Base-by-base conservation (phyloP, 2,888 invertebrate species). In the Aphidius colemani region DNA sequence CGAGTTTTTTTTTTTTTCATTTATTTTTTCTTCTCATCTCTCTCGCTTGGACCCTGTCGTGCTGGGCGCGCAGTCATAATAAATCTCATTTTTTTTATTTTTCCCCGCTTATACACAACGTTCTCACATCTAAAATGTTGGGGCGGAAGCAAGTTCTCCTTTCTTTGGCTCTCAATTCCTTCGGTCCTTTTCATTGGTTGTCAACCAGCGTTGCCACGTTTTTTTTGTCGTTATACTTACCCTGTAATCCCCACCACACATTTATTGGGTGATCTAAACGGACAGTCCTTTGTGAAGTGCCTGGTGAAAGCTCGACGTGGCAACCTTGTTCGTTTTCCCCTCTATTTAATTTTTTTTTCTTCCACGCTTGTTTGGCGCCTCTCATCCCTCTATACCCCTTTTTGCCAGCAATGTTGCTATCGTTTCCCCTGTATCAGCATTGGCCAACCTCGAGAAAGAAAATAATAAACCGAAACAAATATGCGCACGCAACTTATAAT, bases 221-320 rank as follows among this genome's bases (percentile, higher is more conserved):
- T 69, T 64, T 69, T 30, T 64, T 69, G 70, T 70, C 71, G 71
- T 69, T 70, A 72, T 71, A 71, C 67, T 71, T 68, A 77, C 77
- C 79, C 79, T 78, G 80, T 78, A 78, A 79, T 78, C 75, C 75
- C 79, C 73, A 74, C 76, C 67, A 41, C 58, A 63, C 70, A 65
- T 67, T 71, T 74, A 76, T 79, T 81, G 80, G 81, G 72, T 70
- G 74, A 59, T 61, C 69, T 70, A 63, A 70, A 74, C 70, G 72
- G 75, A 76, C 77, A 76, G 78, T 82, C 79, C 83, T 83, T 83
- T 83, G 83, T 83, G 81, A 82, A 75, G 77, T 75, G 72, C 73
- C 77, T 77, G 78, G 78, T 77, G 79, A 77, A 75, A 76, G 76
- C 75, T 69, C 72, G 69, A 74, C 74, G 72, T 77, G 82, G 82